A percentile compares a stretch with the other conserved stretches of the same genome.
Conservation (phyloP, 2,888 invertebrate genomes). For the Campopleginae sp. region DNA sequence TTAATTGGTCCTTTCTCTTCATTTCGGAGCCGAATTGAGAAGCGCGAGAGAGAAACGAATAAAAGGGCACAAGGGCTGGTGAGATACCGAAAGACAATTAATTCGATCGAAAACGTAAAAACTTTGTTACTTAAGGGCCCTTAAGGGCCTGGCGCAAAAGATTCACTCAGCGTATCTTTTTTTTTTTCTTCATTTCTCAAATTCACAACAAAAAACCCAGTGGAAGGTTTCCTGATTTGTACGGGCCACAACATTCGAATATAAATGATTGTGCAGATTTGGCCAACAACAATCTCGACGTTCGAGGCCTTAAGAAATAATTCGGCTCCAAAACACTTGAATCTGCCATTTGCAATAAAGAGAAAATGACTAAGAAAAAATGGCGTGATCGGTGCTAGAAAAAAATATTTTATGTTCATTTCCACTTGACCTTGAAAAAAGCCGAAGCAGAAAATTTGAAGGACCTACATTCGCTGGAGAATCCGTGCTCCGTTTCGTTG, state of each 20-base stretch:
- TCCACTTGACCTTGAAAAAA: constrained; percentile 22
- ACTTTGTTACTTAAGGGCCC: constrained; percentile 16
- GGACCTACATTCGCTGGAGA: constrained; percentile 29
- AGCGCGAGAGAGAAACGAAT: constrained; percentile 13
- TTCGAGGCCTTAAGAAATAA: no score
- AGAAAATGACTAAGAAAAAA: neutral
- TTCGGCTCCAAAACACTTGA: no score
- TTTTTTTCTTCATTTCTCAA: neutral
- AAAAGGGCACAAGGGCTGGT: neutral
- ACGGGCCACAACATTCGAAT: neutral
- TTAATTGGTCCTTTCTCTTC: constrained; percentile 65
- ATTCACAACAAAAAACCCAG: neutral
- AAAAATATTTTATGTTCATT: constrained; percentile 20
- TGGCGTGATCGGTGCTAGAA: neutral
- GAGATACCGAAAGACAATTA: constrained; percentile 41
- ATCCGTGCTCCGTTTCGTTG: constrained; percentile 66
- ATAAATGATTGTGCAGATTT: neutral
- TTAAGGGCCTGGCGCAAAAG: neutral
- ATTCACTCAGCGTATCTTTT: constrained; percentile 7
- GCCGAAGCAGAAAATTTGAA: constrained; percentile 22
- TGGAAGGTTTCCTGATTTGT: neutral
- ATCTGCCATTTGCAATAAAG: neutral
- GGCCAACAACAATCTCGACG: neutral
- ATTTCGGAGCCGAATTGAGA: constrained; percentile 50
- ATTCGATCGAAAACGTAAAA: constrained; percentile 41